Base-by-base conservation (phyloP, 2,113 vertebrate species). In the Embiotoca jacksoni region DNA sequence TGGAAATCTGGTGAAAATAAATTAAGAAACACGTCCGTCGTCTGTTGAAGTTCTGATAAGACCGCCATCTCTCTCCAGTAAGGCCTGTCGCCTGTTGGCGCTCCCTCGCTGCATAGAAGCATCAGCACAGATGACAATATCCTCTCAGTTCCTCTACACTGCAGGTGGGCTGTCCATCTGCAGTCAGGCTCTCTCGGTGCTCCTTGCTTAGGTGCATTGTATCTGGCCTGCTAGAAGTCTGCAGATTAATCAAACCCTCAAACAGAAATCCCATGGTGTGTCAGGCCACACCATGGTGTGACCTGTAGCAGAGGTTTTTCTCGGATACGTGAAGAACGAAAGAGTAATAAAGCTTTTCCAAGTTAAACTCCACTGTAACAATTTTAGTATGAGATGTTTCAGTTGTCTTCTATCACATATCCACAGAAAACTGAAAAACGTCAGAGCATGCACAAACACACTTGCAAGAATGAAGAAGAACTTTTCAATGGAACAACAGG, bases 1-100 rank as follows among this genome's bases (percentile, higher is more conserved):
- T 82, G 65, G 53, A 52, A 83, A 90, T 88, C 81, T 89, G 83
- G 64, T 69, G 72, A 33, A 86, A 91, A 91, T 80, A 73, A 88
- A 90, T 86, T 60, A 81, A 64, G 55, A 82, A 84, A 90, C 87
- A 79, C 56, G 41, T 39, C 75, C 76, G 66, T 87, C 36, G 6
- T 72, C 74, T 91, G 88, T 57, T 78, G 57, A 78, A 59, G 75
- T 73, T 82, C 36, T 62, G 90, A 92, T 92, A 91, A 92, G 85
- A 68, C 58, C 39, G 39, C 72, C 36, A 37, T 64, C 32, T 73
- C 66, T 69, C 74, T 75, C 44, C 71, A 70, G 68, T 67, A 80
- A 55, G 78, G 53, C 76, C 53, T 61, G 66, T 52, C 23, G 49
- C 76, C 53, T 73, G 49, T 76, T 81, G 62, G 61, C 32, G 7